Evolutionary conservation across 2,797 vertebrate genomes (phyloP).

Genomic region (Gymnoscopelus braueri): DNA sequence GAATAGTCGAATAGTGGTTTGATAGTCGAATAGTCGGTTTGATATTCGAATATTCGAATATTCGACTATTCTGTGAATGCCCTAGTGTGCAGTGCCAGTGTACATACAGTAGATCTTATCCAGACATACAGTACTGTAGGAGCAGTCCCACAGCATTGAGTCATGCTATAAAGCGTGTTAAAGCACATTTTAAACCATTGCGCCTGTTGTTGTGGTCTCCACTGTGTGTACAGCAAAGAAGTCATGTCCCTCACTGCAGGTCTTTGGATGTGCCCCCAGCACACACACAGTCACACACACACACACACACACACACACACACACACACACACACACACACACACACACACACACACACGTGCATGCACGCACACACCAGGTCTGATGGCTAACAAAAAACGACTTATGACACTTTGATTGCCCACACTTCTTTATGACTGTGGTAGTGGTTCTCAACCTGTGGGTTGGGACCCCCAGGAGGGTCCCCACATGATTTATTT

Average conservation of each 20-base stretch:
- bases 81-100: no score
- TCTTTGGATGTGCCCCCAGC: neutral
- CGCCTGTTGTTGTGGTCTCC: neutral
- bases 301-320: slow-evolving; percentile 4
- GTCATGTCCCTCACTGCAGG: slow-evolving; percentile 7
- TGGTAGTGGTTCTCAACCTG: no score
- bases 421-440: slow-evolving; percentile 9
- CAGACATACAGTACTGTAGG: slow-evolving; percentile 8
- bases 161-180: slow-evolving; percentile 16
- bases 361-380: neutral
- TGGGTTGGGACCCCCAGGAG: no score
- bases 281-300: neutral
- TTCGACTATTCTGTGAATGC: no score
- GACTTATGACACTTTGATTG: slow-evolving; percentile 24
- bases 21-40: no score
- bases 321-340: neutral
- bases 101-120: slow-evolving; percentile 38
- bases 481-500: no score
- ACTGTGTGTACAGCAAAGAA: neutral
- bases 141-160: slow-evolving; percentile 13
- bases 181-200: slow-evolving; percentile 12
- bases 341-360: neutral
- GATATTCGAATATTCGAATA: no score
- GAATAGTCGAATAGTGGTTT: no score
- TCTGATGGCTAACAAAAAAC: slow-evolving; percentile 2